Percentiles rank a stretch among this genome's conserved stretches.
phyloP scores from a whole-genome alignment of 2,888 invertebrate genomes.

The Ischnura elegans region DNA sequence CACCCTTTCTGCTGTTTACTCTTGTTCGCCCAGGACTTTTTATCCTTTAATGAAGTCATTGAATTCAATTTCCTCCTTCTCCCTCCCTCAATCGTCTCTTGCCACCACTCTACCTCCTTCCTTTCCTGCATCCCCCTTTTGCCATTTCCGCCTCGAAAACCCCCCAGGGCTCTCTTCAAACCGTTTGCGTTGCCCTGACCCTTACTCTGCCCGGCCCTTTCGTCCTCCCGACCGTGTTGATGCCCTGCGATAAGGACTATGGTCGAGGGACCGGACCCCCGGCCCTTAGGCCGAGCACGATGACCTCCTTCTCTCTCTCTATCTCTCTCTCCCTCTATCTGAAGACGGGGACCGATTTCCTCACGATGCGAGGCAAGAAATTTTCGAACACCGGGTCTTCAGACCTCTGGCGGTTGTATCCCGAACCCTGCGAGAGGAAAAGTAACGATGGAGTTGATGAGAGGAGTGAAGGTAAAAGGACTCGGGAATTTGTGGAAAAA shows the following conservation, averaged over 20 bases:
- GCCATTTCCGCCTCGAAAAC: background rate
- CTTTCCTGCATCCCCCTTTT: background rate
- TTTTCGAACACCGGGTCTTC: background rate
- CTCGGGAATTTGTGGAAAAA: no score
- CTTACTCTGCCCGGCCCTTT: background rate
- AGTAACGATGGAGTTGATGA: no score
- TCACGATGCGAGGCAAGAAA: background rate
- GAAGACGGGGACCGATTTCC: background rate
- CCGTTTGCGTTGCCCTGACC: background rate
- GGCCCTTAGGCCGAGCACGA: no score
- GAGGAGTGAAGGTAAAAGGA: no score
- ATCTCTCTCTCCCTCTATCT: background rate
- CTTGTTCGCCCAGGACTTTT: background rate
- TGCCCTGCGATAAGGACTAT: conserved; percentile 2
- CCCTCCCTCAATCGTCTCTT: background rate
- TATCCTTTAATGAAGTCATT: conserved; percentile 3
- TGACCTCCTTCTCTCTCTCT: no score
- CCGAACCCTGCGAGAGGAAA: no score
- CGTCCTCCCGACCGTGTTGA: background rate
- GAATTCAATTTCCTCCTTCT: background rate
- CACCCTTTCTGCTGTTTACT: background rate
- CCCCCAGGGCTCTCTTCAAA: conserved; percentile 2
- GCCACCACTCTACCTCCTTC: background rate
- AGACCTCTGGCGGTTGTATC: no score
- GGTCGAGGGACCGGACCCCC: background rate